phyloP scores from a whole-genome alignment of 2,797 vertebrate genomes.

The Periparus ater region DNA sequence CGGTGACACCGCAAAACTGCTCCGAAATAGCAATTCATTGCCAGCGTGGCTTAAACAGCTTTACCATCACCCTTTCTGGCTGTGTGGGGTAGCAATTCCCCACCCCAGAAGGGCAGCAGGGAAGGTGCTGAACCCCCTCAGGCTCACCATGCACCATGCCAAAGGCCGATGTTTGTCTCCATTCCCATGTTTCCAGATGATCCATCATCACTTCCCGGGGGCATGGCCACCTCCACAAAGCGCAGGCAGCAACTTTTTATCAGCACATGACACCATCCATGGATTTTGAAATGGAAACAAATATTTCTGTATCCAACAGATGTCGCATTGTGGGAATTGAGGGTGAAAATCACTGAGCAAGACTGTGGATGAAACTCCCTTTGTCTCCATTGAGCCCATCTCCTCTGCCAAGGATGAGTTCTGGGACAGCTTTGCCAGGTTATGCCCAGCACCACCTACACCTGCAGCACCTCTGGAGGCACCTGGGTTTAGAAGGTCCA shows the following conservation, averaged over 20 bases:
- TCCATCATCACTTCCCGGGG: neutral
- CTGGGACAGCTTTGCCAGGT: neutral
- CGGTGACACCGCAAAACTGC: neutral
- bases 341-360: neutral
- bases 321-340: fast-evolving
- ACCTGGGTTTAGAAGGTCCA: neutral
- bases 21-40: neutral
- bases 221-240: neutral
- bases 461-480: neutral
- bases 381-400: neutral
- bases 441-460: neutral
- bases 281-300: slow-evolving; percentile 8
- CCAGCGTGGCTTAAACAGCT: neutral
- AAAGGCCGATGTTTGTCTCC: neutral
- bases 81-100: neutral
- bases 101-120: neutral
- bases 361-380: neutral
- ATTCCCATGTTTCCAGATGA: neutral
- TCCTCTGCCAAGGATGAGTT: neutral
- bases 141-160: neutral
- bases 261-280: neutral
- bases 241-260: neutral
- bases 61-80: neutral
- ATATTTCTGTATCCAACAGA: neutral
- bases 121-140: neutral